Evolutionary conservation across 2,113 vertebrate genomes (phyloP).

Genomic region (Crotalus helleri): DNA sequence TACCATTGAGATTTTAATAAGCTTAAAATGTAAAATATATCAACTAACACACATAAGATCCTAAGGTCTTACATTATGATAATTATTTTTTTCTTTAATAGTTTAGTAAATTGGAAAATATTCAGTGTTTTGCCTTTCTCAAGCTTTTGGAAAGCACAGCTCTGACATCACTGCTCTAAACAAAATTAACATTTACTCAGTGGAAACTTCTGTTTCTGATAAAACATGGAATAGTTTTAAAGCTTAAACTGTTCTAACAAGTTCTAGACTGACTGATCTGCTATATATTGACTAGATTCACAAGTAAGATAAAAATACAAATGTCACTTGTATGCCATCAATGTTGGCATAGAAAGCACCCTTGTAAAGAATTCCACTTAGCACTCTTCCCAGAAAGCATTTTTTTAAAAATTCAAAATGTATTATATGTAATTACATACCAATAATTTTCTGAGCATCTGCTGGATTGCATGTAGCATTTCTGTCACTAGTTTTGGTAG

Average conservation of each 20-base stretch:
- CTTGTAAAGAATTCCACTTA: not conserved
- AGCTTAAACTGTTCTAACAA: not conserved
- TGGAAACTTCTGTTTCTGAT: not conserved
- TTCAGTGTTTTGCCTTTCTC: not conserved
- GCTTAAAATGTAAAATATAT: not conserved
- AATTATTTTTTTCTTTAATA: not conserved
- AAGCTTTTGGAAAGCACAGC: not conserved
- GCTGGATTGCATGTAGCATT: not conserved
- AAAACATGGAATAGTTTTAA: not conserved
- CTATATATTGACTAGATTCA: not conserved
- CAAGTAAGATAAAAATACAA: not conserved
- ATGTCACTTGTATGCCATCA: not conserved
- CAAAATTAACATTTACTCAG: no score
- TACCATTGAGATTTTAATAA: not conserved
- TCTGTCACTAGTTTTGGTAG: not conserved
- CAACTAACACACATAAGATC: accelerated
- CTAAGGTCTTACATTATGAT: not conserved
- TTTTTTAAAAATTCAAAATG: not conserved
- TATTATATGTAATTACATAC: not conserved
- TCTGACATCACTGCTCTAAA: not conserved
- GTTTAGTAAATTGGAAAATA: not conserved
- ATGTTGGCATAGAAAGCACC: not conserved
- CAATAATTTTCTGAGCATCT: not conserved
- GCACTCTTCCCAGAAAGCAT: not conserved
- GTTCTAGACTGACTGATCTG: not conserved